These are phyloP conservation scores for Ephestia elutella DNA, from an alignment of 1,140 invertebrate species.

Conservation along the genomic window DNA sequence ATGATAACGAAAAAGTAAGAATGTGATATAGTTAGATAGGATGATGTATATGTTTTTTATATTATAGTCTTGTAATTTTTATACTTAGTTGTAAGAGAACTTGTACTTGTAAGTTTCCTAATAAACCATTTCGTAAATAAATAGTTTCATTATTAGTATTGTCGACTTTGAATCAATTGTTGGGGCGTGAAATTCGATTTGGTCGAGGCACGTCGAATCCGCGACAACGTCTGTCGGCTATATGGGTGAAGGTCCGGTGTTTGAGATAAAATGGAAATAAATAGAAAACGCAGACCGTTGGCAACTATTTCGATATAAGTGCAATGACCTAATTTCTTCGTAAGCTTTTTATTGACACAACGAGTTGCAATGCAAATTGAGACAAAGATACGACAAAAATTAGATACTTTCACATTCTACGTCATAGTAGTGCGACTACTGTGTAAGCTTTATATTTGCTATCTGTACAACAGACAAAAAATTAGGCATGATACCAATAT, in stretches of 20 bases:
- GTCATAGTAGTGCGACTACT: too few relatives aligned
- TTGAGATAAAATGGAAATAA: slow-evolving; percentile 44
- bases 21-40: slow-evolving; percentile 43
- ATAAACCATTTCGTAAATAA: slow-evolving; percentile 65
- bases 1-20: not conserved
- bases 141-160: slow-evolving; percentile 54
- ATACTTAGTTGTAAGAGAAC: slow-evolving; percentile 50
- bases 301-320: slow-evolving; percentile 25
- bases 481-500: too few relatives aligned
- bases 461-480: too few relatives aligned
- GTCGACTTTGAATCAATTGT: slow-evolving; percentile 35
- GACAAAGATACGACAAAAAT: not conserved
- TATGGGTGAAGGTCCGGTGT: slow-evolving; percentile 57
- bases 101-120: slow-evolving; percentile 63
- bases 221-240: slow-evolving; percentile 35
- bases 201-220: slow-evolving; percentile 39
- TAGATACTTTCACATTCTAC: too few relatives aligned
- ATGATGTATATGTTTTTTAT: slow-evolving; percentile 11
- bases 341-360: slow-evolving; percentile 9
- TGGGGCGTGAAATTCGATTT: slow-evolving; percentile 59
- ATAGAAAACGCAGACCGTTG: slow-evolving; percentile 30
- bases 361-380: slow-evolving; percentile 1
- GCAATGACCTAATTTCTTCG: slow-evolving; percentile 30
- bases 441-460: too few relatives aligned
- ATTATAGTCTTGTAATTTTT: slow-evolving; percentile 53